Evolutionary conservation across 2,113 vertebrate species (phyloP), one percentile per base, ranked within the genome.

Genomic region (Syngnathus scovelli): DNA sequence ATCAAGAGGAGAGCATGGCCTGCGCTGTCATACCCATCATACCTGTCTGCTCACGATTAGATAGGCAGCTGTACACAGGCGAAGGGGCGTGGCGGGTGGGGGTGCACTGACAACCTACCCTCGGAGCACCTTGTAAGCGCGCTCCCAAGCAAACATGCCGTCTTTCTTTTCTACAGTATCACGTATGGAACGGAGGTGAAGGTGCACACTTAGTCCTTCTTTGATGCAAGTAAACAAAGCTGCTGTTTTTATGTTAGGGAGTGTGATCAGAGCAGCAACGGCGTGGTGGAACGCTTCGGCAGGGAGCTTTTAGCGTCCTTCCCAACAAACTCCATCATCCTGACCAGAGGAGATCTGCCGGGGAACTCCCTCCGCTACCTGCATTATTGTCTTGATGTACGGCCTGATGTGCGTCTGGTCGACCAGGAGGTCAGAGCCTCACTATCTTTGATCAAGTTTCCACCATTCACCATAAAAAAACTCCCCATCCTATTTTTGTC

Each of bases 321-420:
- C 85, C 94, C 96, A 1, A 6, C 0, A 1, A 84, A 89, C 68
- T 92, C 96, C 0, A 87, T 97, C 83, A 83, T 99, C 77, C 87
- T 99, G 88, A 94, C 97, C 5, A 92, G 95, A 82, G 97, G 97
- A 75, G 97, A 99, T 79, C 83, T 99, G 70, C 95, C 97, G 0
- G 97, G 97, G 38, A 99, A 99, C 83, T 90, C 95, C 54, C 87
- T 99, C 67, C 95, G 96, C 74, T 99, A 99, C 55, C 48, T 98
- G 37, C 92, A 97, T 87, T 98, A 96, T 54, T 98, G 96, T 1
- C 93, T 94, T 78, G 93, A 88, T 0, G 52, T 93, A 48, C 92
- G 96, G 70, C 93, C 95, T 2, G 95, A 98, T 74, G 44, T 96
- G 61, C 92, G 90, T 18, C 90, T 99, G 16, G 93, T 99, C 56